phyloP scores from a whole-genome alignment of 1,140 invertebrate genomes.

The Anthonomus grandis region DNA sequence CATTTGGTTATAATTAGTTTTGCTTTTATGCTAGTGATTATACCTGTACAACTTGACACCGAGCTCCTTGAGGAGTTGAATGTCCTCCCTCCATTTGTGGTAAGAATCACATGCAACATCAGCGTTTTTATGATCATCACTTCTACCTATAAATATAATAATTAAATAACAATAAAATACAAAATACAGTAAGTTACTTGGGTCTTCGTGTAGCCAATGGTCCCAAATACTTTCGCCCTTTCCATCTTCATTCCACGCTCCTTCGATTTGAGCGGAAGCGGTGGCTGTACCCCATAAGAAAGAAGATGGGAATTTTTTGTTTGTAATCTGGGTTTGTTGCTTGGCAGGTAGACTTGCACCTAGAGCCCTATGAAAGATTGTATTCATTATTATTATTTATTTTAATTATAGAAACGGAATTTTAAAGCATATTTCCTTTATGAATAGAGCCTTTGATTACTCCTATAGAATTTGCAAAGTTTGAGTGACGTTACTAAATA shows the following conservation, averaged over 20 bases:
- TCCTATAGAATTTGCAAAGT: no score
- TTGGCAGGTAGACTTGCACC: background rate
- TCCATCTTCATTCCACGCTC: conserved; percentile 58
- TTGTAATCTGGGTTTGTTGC: background rate
- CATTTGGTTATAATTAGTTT: no score
- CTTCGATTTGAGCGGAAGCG: conserved; percentile 49
- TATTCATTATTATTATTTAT: no score
- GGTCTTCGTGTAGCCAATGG: conserved; percentile 14
- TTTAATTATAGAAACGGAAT: no score
- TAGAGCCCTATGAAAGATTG: background rate
- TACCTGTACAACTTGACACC: conserved; percentile 50
- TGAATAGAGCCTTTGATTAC: no score
- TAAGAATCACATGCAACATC: conserved; percentile 60
- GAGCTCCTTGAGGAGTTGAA: conserved; percentile 51
- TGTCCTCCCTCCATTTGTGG: conserved; percentile 55
- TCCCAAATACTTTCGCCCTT: conserved; percentile 28
- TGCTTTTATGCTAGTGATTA: no score
- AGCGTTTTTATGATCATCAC: conserved; percentile 35
- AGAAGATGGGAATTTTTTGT: conserved; percentile 18
- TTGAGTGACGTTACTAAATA: no score
- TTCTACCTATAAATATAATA: background rate
- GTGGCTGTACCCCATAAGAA: conserved; percentile 47
- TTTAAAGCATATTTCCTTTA: no score
- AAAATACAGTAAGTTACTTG: conserved; percentile 1
- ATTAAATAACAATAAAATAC: background rate